Conservation (phyloP, 92 coral and sea anemone species). For the Umimayanthus chanpuru region DNA sequence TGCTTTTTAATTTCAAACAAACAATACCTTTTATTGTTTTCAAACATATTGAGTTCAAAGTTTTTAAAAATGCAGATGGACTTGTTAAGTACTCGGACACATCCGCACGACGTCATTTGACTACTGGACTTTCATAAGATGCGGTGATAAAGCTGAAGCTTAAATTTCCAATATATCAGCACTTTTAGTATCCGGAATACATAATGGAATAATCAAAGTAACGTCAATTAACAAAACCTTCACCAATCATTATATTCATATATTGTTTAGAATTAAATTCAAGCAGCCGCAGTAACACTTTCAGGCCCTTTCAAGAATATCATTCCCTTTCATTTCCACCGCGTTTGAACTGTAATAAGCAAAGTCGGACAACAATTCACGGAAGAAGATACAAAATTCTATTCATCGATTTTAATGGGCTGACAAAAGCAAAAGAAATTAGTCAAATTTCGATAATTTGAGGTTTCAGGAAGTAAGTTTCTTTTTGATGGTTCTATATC, state of each 20-base stretch:
- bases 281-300: neutral
- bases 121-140: neutral
- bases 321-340: neutral
- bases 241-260: neutral
- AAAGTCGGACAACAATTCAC: neutral
- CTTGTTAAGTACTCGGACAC: neutral
- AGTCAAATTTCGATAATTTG: slow-evolving; percentile 19
- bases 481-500: neutral
- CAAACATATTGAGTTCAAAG: slow-evolving; percentile 2
- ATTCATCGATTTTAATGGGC: slow-evolving; percentile 13
- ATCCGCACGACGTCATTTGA: slow-evolving; percentile 3
- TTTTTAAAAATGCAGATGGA: neutral
- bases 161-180: slow-evolving; percentile 19
- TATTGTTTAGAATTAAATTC: neutral
- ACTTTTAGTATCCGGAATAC: slow-evolving; percentile 7
- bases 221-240: neutral
- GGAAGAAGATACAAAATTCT: slow-evolving; percentile 19
- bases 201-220: neutral
- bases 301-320: neutral
- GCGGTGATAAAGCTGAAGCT: neutral
- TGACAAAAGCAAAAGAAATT: neutral
- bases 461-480: slow-evolving; percentile 13
- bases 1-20: neutral
- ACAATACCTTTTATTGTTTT: neutral
- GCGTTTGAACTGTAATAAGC: slow-evolving; percentile 16